Base-by-base conservation (phyloP, 2,113 vertebrate genomes). In the Xyrauchen texanus region DNA sequence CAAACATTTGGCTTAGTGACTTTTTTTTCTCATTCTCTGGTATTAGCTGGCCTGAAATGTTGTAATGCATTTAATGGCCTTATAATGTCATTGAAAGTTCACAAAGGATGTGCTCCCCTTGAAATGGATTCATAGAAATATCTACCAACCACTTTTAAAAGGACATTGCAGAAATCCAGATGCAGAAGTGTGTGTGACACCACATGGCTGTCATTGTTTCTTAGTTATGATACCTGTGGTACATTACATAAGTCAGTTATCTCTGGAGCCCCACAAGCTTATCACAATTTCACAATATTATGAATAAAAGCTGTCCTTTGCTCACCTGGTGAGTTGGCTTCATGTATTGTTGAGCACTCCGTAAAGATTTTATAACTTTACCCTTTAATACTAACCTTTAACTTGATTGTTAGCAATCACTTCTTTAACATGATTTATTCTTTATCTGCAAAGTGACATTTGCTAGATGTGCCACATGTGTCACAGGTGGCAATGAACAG, bases 61-160 rank as follows among this genome's bases (percentile, higher is more conserved):
- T 53, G 78, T 69, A 75, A 64, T 75, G 51, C 69, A 61, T 66
- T 70, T 82, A 79, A 60, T 55, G 55, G 47, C 47, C 8, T 63
- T 55, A 21, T 64, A 64, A 42, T 34, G 21, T 34, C 21, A 34
- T 1, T 34, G 21, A 34, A 34, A 34, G 21, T 34, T 34, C 21
- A 34, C 21, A 34, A 34, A 1, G 21, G 21, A 1, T 34, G 21
- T 34, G 21, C 21, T 34, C 21, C 21, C 21, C 21, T 34, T 34
- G 21, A 34, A 34, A 34, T 1, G 21, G 21, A 34, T 34, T 34
- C 21, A 34, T 34, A 34, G 21, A 34, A 34, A 34, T 34, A 34
- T 34, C 21, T 34, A 3, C 21, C 21, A 34, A 34, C 21, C 21
- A 34, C 21, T 1, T 34, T 34, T 34, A 34, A 34, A 34, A 34